Evolutionary conservation across 2,888 invertebrate species (phyloP), one percentile per base, ranked within the genome.

Genomic region (Lepidocyrtinus sp.): DNA sequence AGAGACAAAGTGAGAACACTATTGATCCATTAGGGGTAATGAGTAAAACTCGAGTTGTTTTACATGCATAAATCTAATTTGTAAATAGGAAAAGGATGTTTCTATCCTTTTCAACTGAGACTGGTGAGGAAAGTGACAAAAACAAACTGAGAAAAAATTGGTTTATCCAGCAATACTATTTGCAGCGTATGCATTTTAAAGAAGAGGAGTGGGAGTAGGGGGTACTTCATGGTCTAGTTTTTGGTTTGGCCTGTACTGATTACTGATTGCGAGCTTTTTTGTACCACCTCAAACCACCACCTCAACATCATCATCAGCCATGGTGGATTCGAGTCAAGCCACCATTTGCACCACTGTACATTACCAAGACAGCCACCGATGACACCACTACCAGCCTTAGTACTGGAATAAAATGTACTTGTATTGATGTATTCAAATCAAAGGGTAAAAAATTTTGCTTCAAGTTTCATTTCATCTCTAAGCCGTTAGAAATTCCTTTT

Each of bases 191-290:
- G n/a, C n/a, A n/a, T n/a, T n/a, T n/a, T n/a, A n/a, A n/a, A n/a
- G n/a, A n/a, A n/a, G n/a, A n/a, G n/a, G n/a, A n/a, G 12, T 5
- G 36, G 12, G 36, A 36, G 12, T 26, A 3, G 17, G 55, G 65
- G 67, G 77, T 77, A 77, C 77, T 77, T 77, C 45, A 77, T 27
- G 77, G 72, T 72, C 70, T 72, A 65, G 65, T 65, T 70, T 75
- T 59, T 27, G 75, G 69, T 67, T 70, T 50, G 26, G 7, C 36
- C n/a, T 17, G 50, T 61, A 27, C 70, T 36, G 22, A 69, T 27
- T n/a, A n/a, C n/a, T n/a, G n/a, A n/a, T n/a, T n/a, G n/a, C n/a
- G n/a, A 36, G 36, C 36, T 36, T 36, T 36, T 36, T 36, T 36
- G 36, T n/a, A n/a, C 36, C 36, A 36, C 21, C 36, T 45, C 50